Base-by-base conservation (phyloP, 2,797 vertebrate species). In the Falco concolor region DNA sequence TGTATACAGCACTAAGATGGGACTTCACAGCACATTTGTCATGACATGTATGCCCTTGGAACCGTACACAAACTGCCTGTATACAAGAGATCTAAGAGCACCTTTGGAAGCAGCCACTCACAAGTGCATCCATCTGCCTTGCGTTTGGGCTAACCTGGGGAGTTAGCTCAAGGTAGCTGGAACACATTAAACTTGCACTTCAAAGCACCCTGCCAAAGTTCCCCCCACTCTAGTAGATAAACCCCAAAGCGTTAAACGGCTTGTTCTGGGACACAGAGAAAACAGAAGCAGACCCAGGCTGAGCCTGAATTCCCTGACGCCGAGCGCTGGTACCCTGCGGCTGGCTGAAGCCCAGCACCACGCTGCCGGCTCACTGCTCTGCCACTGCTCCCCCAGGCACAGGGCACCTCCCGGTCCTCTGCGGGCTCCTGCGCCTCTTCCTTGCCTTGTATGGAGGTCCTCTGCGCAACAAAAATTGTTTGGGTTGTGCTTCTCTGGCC, bases 381-480 rank as follows among this genome's bases (percentile, higher is more conserved):
- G 77, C 84, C 0, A 0, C 5, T 27, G 88, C 64, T 89, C 10
- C 54, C 28, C 17, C 3, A 3, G 75, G 32, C 45, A 36, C 59
- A 32, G 65, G 64, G 52, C 65, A 78, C 63, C 63, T 91, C 18
- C 2, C 2, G 2, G 52, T 25, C 47, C 63, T 74, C 40, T 4
- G 0, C 11, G 13, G 12, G 25, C 47, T 69, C 63, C 74, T 28
- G 23, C 0, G 3, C 28, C 24, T 56, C 61, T 89, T 88, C 54
- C 36, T 91, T 38, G 32, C 95, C 92, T 95, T 95, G 84, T 94
- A 95, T 83, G 86, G 96, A 83, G 72, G 69, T 87, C 47, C 18
- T 87, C 81, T 56, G 92, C 63, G 67, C 44, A 59, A 49, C 0
- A 5, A 36, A 82, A 77, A 80, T 75, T 87, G 84, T 77, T 92